Base-by-base conservation (phyloP, 2,797 vertebrate genomes). In the Megaceryle alcyon region DNA sequence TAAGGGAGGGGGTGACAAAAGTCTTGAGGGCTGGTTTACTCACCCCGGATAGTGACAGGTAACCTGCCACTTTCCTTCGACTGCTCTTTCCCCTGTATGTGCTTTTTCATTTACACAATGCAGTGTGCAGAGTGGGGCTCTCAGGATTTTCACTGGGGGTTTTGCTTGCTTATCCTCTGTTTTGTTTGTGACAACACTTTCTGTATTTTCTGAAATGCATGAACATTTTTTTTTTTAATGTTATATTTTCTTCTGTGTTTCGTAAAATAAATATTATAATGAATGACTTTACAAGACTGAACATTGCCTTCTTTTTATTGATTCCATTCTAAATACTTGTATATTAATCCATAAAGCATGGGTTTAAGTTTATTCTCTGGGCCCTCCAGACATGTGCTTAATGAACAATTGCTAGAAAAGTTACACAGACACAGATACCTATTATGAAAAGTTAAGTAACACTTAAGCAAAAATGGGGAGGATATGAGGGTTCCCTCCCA, bases 191-290 rank as follows among this genome's bases (percentile, higher is more conserved):
- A 82, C 56, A 26, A 1, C 41, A 18, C 57, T 22, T 79, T 86
- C 81, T 93, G 56, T 96, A 53, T 88, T 95, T 95, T 92, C 66
- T 70, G 46, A 68, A 92, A 73, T 68, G 83, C 64, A n/a, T 73
- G 83, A 63, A 87, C 22, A 12, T 15, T 96, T 91, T 80, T 80
- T 80, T 33, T 92, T 81, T 75, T 53, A 68, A 84, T 84, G 39
- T 77, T 56, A 14, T 2, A 6, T 75, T 91, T 90, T 95, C 29
- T 65, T 80, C 43, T 91, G 88, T 88, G 46, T 95, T 93, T 92
- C 46, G 19, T 71, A 92, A 41, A 97, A 96, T 94, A 96, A 96
- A 96, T 80, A 53, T 56, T 54, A 16, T 9, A 53, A 68, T 70
- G 33, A 87, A 80, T 89, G 28, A 90, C 72, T 94, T 79, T 37